phyloP scores from a whole-genome alignment of 1,140 invertebrate genomes.

The Drosophila sulfurigaster region DNA sequence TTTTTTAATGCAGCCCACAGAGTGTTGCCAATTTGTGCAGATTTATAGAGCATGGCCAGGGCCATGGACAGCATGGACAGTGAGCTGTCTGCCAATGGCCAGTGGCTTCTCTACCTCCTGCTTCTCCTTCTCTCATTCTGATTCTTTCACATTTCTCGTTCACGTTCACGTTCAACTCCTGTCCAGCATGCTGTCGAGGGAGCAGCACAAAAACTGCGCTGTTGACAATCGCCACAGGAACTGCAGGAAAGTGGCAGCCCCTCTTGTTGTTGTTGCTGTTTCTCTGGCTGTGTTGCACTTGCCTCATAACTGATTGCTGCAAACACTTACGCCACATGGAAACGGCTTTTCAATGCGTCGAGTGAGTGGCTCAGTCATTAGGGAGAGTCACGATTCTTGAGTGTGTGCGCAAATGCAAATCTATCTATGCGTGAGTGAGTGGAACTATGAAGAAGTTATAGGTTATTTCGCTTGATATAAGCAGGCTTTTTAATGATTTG shows the following conservation, averaged over 20 bases:
- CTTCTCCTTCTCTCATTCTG: background rate
- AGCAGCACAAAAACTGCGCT: slow-evolving; percentile 52
- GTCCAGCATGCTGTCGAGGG: slow-evolving; percentile 14
- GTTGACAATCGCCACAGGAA: slow-evolving; percentile 80
- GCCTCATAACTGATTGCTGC: slow-evolving; percentile 78
- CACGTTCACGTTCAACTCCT: background rate
- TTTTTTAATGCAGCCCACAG: slow-evolving; percentile 80
- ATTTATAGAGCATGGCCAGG: slow-evolving; percentile 69
- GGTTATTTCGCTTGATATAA: no score
- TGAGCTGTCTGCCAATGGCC: background rate
- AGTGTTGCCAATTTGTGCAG: slow-evolving; percentile 82
- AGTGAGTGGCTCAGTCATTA: slow-evolving; percentile 16
- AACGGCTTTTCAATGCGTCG: slow-evolving; percentile 30
- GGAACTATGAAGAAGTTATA: background rate
- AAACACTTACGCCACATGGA: slow-evolving; percentile 63
- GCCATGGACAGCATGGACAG: background rate
- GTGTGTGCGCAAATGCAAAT: background rate
- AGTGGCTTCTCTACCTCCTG: background rate
- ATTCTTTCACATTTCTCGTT: background rate
- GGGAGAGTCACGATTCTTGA: slow-evolving; percentile 28
- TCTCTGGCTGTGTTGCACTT: slow-evolving; percentile 34
- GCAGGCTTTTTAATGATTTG: no score
- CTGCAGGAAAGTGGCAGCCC: slow-evolving; percentile 57
- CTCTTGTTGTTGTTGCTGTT: slow-evolving; percentile 40
- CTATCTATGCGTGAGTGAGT: background rate